Conservation (phyloP, 2,113 vertebrate species). For the Microtus montanus region DNA sequence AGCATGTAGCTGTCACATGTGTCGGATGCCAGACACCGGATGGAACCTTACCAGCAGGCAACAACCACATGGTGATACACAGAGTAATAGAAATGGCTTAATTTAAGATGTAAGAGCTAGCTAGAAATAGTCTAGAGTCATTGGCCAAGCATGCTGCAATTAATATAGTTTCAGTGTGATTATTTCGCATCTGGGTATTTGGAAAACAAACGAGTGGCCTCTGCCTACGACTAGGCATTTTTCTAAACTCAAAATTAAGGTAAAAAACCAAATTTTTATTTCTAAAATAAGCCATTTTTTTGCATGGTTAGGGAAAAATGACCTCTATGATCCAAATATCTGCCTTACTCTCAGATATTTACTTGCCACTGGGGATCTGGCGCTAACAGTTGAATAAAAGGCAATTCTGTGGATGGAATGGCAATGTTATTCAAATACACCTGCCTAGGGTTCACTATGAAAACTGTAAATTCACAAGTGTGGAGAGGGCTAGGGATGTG, state of each 20-base stretch:
- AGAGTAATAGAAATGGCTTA: no score
- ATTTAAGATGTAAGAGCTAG: no score
- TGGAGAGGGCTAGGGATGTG: neutral
- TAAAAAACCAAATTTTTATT: neutral
- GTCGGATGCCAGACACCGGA: no score
- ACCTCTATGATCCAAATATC: neutral
- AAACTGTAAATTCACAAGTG: rapidly evolving
- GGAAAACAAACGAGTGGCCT: no score
- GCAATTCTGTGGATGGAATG: neutral
- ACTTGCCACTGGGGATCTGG: neutral
- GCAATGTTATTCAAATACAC: neutral
- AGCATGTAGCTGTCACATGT: no score
- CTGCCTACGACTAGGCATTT: neutral
- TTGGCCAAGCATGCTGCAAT: no score
- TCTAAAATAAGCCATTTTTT: neutral
- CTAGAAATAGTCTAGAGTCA: no score
- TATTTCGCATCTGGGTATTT: no score
- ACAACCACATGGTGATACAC: no score
- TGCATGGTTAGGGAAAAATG: neutral
- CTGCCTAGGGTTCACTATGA: neutral
- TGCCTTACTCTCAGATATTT: neutral
- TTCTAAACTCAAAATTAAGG: neutral
- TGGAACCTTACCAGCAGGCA: no score
- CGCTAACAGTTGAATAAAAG: neutral
- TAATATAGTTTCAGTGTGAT: no score